Base-by-base conservation (phyloP, 2,888 invertebrate species). In the Drosophila merina region DNA sequence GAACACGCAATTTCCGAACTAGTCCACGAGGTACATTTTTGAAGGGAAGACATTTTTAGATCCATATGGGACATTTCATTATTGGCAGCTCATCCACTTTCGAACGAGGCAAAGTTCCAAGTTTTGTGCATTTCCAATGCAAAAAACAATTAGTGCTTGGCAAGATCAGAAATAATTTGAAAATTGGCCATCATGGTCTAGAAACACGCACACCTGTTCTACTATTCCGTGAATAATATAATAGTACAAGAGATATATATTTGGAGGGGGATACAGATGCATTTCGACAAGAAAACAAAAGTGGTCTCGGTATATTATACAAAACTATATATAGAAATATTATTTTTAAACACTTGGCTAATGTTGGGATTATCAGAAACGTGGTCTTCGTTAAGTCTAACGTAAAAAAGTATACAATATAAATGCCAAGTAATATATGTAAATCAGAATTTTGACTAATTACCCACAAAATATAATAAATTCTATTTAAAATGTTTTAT, bases 401-500 rank as follows among this genome's bases (percentile, higher is more conserved):
- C 1, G 28, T 28, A 6, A 28, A 10, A 9, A 10, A 14, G 9
- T 9, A 33, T 9, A 9, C 33, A 8, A 33, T 2, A 33, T 9
- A 33, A 9, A 33, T 9, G 9, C 8, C n/a, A n/a, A n/a, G 6
- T 6, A 1, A n/a, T 36, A 5, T 36, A n/a, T 36, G n/a, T 6
- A 42, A 42, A 42, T 20, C 20, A 3, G 8, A 42, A 20, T 42
- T 42, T 42, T 42, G n/a, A 36, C 1, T 12, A 2, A 12, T 36
- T 36, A 5, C 1, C n/a, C 12, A n/a, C 30, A 54, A 54, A 30
- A 47, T 36, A 42, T 48, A 60, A 62, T 40, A 28, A 26, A 38
- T 52, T 64, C 66, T 64, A 64, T 64, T 64, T 64, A 47, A 36
- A 10, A 33, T 66, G 45, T 28, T 20, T 20, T 20, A 7, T 47